These are phyloP conservation scores for Elephas maximus DNA, from an alignment of 2,113 vertebrate species.

Conservation along the genomic window DNA sequence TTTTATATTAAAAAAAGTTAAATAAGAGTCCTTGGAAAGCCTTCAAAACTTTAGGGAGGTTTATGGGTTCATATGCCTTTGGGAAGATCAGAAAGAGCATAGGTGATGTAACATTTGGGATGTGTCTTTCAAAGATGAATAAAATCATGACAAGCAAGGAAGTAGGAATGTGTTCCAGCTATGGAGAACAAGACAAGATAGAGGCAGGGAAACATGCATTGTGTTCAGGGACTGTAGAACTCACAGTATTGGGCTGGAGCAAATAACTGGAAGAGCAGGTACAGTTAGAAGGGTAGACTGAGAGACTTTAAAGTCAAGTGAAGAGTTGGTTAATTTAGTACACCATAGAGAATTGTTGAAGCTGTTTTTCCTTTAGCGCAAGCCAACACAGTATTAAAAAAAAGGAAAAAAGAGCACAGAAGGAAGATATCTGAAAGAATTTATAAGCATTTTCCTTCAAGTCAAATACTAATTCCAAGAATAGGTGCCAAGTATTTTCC, in stretches of 20 bases:
- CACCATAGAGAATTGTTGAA: neutral
- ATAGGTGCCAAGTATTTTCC: slow-evolving; percentile 62
- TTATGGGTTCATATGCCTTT: neutral
- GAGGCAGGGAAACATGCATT: neutral
- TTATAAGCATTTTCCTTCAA: slow-evolving; percentile 65
- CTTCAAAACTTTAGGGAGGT: neutral
- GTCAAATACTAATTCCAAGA: slow-evolving; percentile 49
- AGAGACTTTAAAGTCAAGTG: neutral
- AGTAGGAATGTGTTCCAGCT: neutral
- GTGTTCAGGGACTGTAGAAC: neutral
- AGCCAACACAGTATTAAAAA: neutral
- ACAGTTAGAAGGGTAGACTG: neutral
- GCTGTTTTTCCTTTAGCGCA: neutral
- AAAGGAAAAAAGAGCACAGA: neutral
- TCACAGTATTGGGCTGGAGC: neutral
- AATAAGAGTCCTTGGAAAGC: neutral
- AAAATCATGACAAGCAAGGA: neutral
- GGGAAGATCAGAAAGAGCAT: neutral
- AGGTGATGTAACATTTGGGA: neutral
- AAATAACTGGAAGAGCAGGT: neutral
- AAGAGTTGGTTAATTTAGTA: neutral
- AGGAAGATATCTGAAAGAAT: slow-evolving; percentile 10
- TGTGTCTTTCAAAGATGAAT: neutral
- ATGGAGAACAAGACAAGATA: neutral
- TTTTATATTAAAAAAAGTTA: neutral